Conservation (phyloP, 1,140 invertebrate species). For the Charaxes varanes region DNA sequence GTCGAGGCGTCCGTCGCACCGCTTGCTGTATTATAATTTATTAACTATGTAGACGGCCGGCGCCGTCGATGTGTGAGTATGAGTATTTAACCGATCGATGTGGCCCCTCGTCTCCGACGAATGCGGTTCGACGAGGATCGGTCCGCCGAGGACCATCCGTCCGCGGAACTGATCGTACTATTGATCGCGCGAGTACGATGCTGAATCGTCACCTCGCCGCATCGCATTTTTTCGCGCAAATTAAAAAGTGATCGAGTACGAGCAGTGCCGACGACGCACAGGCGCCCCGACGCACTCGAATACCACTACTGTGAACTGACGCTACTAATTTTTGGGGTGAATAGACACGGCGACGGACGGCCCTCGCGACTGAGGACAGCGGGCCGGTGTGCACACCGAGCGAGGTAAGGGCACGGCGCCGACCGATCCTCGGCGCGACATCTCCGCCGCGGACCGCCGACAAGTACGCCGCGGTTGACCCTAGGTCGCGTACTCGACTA, state of each 20-base stretch:
- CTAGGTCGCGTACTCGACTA: no score
- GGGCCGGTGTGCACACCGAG: neutral
- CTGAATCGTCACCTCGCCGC: no score
- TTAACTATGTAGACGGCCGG: neutral
- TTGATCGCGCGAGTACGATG: no score
- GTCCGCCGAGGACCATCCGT: no score
- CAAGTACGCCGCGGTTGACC: no score
- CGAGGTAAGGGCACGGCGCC: neutral
- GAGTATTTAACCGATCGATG: no score
- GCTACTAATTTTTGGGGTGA: constrained; percentile 2
- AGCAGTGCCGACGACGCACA: no score
- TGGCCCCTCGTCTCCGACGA: constrained; percentile 2
- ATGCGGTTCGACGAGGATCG: neutral
- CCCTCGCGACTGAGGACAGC: constrained; percentile 7
- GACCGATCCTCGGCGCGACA: constrained; percentile 4
- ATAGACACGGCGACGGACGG: constrained; percentile 8
- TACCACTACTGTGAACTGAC: no score
- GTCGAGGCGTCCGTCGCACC: neutral
- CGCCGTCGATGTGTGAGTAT: constrained; percentile 14
- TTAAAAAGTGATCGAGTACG: no score
- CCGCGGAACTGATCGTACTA: no score
- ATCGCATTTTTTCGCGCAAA: no score
- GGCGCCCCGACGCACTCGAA: no score
- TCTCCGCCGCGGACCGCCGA: neutral
- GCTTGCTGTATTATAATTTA: neutral